These are phyloP conservation scores for Labeo catla DNA, from an alignment of 2,113 vertebrate species.

Conservation along the genomic window DNA sequence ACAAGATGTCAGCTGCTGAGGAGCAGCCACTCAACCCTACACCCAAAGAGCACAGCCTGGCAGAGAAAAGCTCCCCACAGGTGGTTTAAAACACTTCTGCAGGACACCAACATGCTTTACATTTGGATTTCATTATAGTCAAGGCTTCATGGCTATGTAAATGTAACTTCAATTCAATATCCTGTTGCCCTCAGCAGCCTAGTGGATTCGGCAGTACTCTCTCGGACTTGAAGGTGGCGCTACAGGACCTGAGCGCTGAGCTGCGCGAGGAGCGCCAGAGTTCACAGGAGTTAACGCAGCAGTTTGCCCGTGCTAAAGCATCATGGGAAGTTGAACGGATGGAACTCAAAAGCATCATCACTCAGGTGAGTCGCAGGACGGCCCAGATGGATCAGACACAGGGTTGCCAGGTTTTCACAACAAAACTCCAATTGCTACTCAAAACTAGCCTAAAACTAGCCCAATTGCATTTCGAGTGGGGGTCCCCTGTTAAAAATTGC, in stretches of 20 bases:
- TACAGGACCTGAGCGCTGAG: conserved; percentile 91
- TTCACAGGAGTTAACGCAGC: conserved; percentile 92
- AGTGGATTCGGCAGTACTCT: conserved; percentile 88
- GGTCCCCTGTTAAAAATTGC: no score
- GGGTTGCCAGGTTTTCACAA: no score
- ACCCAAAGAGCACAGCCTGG: conserved; percentile 66
- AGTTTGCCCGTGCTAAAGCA: conserved; percentile 95
- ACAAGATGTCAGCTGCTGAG: conserved; percentile 79
- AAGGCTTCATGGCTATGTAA: background rate
- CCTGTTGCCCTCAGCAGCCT: conserved; percentile 70
- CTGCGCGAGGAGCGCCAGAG: conserved; percentile 87
- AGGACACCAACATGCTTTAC: background rate
- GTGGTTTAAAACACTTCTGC: conserved; percentile 7
- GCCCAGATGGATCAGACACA: no score
- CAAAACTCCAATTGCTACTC: no score
- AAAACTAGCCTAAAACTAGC: no score
- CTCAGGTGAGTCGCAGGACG: conserved; percentile 78
- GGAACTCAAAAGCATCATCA: conserved; percentile 86
- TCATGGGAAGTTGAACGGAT: conserved; percentile 94
- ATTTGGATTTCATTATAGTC: background rate
- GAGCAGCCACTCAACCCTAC: conserved; percentile 80
- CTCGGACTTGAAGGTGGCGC: conserved; percentile 88
- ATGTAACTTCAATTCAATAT: background rate
- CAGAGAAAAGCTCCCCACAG: conserved; percentile 53
- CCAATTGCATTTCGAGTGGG: no score